A percentile compares a stretch with the other conserved stretches of the same genome.
Conservation (phyloP, 2,888 invertebrate genomes). For the Psylliodes chrysocephalus region DNA sequence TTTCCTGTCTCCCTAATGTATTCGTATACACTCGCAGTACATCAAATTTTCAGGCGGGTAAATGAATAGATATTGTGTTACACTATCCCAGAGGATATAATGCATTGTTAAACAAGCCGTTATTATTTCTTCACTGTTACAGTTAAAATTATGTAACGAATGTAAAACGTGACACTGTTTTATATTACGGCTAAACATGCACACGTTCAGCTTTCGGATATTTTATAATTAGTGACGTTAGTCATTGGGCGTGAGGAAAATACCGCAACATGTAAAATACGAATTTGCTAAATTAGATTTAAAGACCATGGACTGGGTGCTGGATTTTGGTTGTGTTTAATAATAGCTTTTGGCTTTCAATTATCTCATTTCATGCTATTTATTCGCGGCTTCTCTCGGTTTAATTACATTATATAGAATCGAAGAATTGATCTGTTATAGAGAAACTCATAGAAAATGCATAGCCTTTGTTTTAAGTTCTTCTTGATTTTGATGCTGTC, state of each 20-base stretch:
- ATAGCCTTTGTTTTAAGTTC: no score
- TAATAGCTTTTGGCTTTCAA: no score
- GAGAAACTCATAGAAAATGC: no score
- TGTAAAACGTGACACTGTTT: slow-evolving; percentile 23
- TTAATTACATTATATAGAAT: no score
- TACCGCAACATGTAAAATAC: slow-evolving; percentile 12
- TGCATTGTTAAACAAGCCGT: slow-evolving; percentile 21
- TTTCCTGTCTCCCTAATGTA: background rate
- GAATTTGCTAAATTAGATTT: no score
- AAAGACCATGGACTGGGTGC: no score
- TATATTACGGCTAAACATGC: slow-evolving; percentile 19
- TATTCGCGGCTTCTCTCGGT: no score
- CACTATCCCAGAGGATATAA: slow-evolving; percentile 8
- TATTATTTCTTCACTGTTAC: slow-evolving; percentile 20
- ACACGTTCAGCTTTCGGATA: background rate
- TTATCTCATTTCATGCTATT: no score
- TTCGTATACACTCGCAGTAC: slow-evolving; percentile 2
- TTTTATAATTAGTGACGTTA: slow-evolving; percentile 8
- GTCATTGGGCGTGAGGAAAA: slow-evolving; percentile 13
- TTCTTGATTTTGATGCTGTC: no score
- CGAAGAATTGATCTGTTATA: no score
- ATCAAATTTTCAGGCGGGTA: slow-evolving; percentile 11
- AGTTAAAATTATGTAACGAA: slow-evolving; percentile 24
- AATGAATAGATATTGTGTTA: slow-evolving; percentile 22
- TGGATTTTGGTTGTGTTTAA: no score